Percentiles rank a stretch among this genome's conserved stretches.
These are phyloP conservation scores for Spisula solida DNA, from an alignment of 2,888 invertebrate genomes.

Conservation along the genomic window DNA sequence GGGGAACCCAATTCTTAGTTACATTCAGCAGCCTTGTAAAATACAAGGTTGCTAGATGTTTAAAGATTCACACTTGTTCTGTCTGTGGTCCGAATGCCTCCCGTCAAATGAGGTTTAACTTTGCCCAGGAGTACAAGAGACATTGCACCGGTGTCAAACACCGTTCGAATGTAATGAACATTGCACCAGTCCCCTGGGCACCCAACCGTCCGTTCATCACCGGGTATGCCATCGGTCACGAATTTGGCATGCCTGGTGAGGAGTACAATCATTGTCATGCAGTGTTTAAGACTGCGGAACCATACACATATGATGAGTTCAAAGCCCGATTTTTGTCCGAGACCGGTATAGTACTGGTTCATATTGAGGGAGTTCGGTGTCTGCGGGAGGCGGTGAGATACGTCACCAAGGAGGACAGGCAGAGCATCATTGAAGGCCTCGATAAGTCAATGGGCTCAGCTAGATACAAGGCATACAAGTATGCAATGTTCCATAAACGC, in stretches of 20 bases:
- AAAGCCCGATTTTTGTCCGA: neutral
- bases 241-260: neutral
- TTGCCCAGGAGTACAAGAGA: neutral
- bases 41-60: neutral
- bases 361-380: neutral
- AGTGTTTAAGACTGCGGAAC: neutral
- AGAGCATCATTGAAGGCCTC: neutral
- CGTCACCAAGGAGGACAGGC: neutral
- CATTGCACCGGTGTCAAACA: neutral
- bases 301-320: neutral
- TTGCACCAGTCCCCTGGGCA: neutral
- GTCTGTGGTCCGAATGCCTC: neutral
- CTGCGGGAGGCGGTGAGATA: neutral
- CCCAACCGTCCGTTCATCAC: neutral
- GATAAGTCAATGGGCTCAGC: neutral
- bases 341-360: neutral
- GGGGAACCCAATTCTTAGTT: neutral
- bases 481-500: neutral
- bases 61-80: neutral
- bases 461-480: neutral
- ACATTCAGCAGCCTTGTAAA: neutral
- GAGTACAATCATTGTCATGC: neutral
- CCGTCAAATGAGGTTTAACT: neutral
- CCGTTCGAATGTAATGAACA: neutral
- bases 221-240: neutral